Evolutionary conservation across 2,888 invertebrate species (phyloP).

Genomic region (Enoplolaimus lenunculus): DNA sequence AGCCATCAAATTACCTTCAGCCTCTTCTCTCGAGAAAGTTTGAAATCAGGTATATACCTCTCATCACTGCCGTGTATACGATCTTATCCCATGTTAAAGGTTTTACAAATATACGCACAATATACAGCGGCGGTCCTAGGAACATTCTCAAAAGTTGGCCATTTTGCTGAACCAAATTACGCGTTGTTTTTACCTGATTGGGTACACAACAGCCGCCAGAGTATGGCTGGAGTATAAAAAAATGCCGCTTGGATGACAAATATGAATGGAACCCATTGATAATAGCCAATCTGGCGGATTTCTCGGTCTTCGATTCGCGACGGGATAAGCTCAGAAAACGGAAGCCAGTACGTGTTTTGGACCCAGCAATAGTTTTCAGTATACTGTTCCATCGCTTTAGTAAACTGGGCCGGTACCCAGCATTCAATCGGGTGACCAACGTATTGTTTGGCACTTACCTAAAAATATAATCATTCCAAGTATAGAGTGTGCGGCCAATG

Average conservation of each 20-base stretch:
- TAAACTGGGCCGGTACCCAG: conserved; percentile 48
- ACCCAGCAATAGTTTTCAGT: conserved; percentile 48
- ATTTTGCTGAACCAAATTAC: background rate
- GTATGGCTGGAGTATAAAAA: conserved; percentile 38
- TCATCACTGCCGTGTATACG: too few relatives aligned
- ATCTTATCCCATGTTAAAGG: too few relatives aligned
- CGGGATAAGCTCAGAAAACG: conserved; percentile 42
- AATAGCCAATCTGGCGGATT: conserved; percentile 34
- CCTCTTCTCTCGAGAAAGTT: too few relatives aligned
- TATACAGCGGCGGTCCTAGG: too few relatives aligned
- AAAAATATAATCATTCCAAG: too few relatives aligned
- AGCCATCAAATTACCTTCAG: too few relatives aligned
- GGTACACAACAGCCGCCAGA: conserved; percentile 38
- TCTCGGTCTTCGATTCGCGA: conserved; percentile 40
- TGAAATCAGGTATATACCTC: too few relatives aligned
- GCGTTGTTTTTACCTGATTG: conserved; percentile 31
- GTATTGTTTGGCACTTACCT: conserved; percentile 45
- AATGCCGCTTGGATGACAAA: conserved; percentile 35
- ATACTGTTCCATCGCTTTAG: conserved; percentile 47
- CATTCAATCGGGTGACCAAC: conserved; percentile 48
- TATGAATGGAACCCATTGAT: conserved; percentile 33
- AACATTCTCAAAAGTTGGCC: too few relatives aligned
- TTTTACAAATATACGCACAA: too few relatives aligned
- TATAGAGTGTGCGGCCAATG: too few relatives aligned
- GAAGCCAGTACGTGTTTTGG: conserved; percentile 43